phyloP scores from a whole-genome alignment of 2,113 vertebrate genomes.

The Chinchilla lanigera region DNA sequence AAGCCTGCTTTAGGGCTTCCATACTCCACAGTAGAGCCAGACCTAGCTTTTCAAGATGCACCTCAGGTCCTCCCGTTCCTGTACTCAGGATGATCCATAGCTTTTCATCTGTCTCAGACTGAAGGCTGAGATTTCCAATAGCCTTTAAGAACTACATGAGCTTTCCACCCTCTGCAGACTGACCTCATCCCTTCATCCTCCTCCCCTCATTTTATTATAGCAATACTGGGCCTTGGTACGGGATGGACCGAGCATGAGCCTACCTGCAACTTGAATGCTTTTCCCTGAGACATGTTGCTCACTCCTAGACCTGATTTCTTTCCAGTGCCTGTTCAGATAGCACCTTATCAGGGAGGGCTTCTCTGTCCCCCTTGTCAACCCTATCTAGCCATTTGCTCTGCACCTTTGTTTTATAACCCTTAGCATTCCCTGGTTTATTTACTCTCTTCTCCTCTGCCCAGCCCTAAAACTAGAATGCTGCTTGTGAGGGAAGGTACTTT shows the following conservation, averaged over 20 bases:
- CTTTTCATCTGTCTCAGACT: not conserved
- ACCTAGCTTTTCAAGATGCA: not conserved
- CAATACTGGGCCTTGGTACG: not conserved
- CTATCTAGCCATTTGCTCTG: not conserved
- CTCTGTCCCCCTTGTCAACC: not conserved
- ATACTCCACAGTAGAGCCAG: not conserved
- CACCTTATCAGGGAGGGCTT: not conserved
- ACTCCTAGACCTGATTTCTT: not conserved
- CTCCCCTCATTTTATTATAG: not conserved
- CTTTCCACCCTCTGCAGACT: not conserved
- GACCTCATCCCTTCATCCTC: not conserved
- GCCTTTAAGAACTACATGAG: not conserved
- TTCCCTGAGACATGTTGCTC: not conserved
- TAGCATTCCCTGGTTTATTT: not conserved
- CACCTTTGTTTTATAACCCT: not conserved
- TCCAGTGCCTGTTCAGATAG: not conserved
- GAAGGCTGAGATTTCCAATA: not conserved
- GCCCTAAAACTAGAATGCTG: not conserved
- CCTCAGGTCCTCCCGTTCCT: not conserved
- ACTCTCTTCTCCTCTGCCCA: not conserved
- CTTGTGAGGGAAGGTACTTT: not conserved
- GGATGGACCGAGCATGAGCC: not conserved
- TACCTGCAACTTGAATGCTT: not conserved
- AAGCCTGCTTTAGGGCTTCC: not conserved
- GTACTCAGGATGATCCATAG: not conserved